Evolutionary conservation across 2,113 vertebrate genomes (phyloP).

Genomic region (Myiagra hebetior): DNA sequence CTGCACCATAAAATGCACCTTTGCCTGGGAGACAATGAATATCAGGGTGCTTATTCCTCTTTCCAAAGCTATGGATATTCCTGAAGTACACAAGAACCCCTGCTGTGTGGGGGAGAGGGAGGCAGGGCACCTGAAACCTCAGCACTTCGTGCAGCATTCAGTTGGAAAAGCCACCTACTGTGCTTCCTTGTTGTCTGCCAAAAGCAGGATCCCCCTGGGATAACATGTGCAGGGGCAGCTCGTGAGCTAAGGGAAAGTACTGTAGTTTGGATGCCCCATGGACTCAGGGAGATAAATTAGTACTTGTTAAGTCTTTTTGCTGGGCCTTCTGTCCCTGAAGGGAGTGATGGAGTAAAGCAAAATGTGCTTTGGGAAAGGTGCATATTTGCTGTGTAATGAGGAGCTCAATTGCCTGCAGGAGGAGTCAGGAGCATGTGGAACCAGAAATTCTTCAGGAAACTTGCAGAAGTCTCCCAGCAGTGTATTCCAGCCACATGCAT

Average conservation of each 20-base stretch:
- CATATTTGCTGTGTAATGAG: neutral
- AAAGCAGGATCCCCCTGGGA: neutral
- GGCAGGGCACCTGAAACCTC: neutral
- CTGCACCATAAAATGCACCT: neutral
- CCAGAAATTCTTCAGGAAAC: neutral
- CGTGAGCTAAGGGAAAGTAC: neutral
- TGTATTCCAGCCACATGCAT: neutral
- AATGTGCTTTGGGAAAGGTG: neutral
- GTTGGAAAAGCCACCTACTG: neutral
- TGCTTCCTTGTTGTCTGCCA: neutral
- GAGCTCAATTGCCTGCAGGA: slow-evolving; percentile 1
- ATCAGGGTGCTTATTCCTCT: neutral
- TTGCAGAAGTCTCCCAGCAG: neutral
- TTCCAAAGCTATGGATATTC: neutral
- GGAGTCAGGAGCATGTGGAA: neutral
- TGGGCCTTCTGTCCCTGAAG: neutral
- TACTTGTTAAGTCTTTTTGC: neutral
- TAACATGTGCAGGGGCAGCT: neutral
- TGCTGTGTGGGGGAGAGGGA: neutral
- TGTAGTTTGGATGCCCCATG: neutral
- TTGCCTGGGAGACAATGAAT: neutral
- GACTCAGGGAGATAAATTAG: neutral
- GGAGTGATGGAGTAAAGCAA: neutral
- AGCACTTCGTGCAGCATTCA: neutral
- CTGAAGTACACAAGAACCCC: neutral